phyloP scores from a whole-genome alignment of 2,797 vertebrate genomes.

The Pangasius larnaudii region DNA sequence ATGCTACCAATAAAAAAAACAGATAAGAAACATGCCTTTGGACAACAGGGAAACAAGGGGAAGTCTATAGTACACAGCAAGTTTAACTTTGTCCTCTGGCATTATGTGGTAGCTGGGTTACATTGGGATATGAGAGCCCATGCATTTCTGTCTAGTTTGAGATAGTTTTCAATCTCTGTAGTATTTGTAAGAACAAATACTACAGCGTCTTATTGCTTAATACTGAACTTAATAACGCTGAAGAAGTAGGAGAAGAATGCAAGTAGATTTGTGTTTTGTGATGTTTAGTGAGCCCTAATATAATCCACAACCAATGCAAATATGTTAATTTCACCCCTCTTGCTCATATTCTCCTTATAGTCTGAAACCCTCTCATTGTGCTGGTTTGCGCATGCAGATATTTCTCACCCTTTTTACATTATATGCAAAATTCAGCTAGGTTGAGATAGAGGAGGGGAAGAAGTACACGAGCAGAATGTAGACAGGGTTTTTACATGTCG shows the following conservation, averaged over 20 bases:
- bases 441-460: neutral
- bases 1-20: conserved; percentile 24
- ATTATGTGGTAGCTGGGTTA: neutral
- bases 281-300: neutral
- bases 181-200: neutral
- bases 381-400: neutral
- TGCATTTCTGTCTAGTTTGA: neutral
- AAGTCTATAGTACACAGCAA: neutral
- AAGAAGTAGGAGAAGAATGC: neutral
- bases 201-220: neutral
- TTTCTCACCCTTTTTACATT: neutral
- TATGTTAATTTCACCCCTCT: neutral
- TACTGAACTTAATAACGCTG: neutral
- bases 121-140: neutral
- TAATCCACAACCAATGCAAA: neutral
- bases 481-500: neutral
- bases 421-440: neutral
- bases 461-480: neutral
- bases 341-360: neutral
- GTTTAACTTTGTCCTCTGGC: neutral
- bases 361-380: neutral
- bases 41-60: neutral
- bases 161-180: neutral
- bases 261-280: neutral
- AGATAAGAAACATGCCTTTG: conserved; percentile 27